Base-by-base conservation (phyloP, 2,888 invertebrate species). In the Drosophila nigritarsus region DNA sequence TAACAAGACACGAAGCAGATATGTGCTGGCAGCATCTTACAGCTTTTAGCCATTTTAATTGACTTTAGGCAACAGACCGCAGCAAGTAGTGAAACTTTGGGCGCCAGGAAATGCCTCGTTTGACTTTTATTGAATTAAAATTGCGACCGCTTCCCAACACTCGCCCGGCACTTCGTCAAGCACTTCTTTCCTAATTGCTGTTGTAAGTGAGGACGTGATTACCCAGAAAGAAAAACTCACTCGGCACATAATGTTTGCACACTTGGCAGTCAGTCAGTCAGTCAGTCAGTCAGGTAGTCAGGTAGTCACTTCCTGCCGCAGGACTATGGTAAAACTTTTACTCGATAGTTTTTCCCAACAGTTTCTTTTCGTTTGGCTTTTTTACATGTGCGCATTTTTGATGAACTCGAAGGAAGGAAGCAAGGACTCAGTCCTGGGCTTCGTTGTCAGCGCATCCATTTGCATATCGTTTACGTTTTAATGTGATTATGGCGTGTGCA, bases 401-500 rank as follows among this genome's bases (percentile, higher is more conserved):
- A 87, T 87, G 83, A 90, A 86, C 83, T 68, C 61, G 34, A 63
- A 20, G 40, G 27, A 34, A 45, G 45, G 45, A 24, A 45, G 24
- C 8, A 45, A 20, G 45, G 50, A 34, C 63, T 53, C 63, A 54
- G 62, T 45, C 51, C 65, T 62, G 29, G 66, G 80, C 83, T 88
- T 85, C 88, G 86, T 78, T 80, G 90, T 83, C 87, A 87, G 90
- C 80, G 83, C 84, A 76, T 83, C 89, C 89, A 87, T 87, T 87
- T 90, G 90, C 87, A 87, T 87, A 87, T 87, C 87, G 89, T 90
- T 87, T 89, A 87, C 87, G 80, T 69, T 87, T 87, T 90, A 90
- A 87, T 87, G 87, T 90, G 87, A 87, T 87, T 87, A 87, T 90
- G 89, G 89, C 87, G 82, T 87, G 87, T 90, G 87, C 90, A 87